Base-by-base conservation (phyloP, 2,888 invertebrate genomes). In the Theretra japonica region DNA sequence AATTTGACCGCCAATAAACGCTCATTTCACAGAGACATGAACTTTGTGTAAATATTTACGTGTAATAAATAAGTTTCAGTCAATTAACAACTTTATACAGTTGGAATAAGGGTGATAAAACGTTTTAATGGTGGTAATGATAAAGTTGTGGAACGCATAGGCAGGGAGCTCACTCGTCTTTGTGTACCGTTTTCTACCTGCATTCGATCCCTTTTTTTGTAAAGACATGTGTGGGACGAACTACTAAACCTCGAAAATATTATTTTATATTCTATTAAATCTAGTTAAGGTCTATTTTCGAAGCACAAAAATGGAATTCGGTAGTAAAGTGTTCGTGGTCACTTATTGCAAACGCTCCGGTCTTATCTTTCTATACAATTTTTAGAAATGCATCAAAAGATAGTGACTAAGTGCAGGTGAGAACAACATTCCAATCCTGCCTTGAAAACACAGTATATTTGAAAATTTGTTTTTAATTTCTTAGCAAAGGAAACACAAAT, bases 171-270 rank as follows among this genome's bases (percentile, higher is more conserved):
- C 87, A 86, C 83, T 83, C 80, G 86, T 90, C 91, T 89, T 91
- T 92, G 91, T 90, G 91, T 88, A 88, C 88, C 86, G 85, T 84
- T 88, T 86, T 90, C 88, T 94, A 94, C 94, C 94, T 94, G 94
- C 86, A 88, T 82, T 82, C 84, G 81, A 88, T 88, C 90, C 91
- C 86, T 92, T 91, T 93, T 41, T 90, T 89, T 85, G 86, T 82
- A 81, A 75, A 78, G 79, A 80, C 85, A 85, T 82, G 79, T 84
- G 86, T 84, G 81, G 80, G 80, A 72, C 78, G 79, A 73, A 73
- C 76, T 62, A 74, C 8, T 65, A 25, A 65, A 53, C 23, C 33
- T 62, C 33, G 33, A 58, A 41, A 72, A 69, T 53, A 28, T 70
- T 59, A 74, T 68, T 74, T 60, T 70, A 58, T 17, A 60, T 76